phyloP scores from a whole-genome alignment of 2,888 invertebrate genomes.

The Leptarthrus brevirostris region DNA sequence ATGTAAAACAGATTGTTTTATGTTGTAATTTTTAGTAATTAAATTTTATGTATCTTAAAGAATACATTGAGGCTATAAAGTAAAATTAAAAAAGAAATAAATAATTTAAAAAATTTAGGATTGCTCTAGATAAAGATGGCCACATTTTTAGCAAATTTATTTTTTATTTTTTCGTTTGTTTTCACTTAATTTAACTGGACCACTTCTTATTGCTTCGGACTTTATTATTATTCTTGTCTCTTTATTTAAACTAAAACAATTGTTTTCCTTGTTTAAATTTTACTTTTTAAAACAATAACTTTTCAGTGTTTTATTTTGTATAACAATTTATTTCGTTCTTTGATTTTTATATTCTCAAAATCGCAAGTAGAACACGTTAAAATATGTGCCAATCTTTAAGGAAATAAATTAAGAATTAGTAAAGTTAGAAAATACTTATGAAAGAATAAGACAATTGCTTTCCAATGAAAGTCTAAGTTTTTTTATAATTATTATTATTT shows the following conservation, averaged over 20 bases:
- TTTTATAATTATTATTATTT: not conserved
- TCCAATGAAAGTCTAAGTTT: no score
- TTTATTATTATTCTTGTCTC: no score
- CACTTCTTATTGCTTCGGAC: conserved; percentile 43
- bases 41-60: not conserved
- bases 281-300: no score
- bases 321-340: not conserved
- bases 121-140: not conserved
- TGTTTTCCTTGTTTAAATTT: no score
- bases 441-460: no score
- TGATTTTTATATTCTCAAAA: not conserved
- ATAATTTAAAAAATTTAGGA: not conserved
- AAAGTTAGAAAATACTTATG: no score
- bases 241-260: no score
- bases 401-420: no score
- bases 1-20: not conserved
- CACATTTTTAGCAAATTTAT: not conserved
- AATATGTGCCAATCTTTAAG: no score
- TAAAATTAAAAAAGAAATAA: not conserved
- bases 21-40: not conserved
- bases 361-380: not conserved
- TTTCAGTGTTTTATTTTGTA: no score
- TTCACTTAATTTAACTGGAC: conserved; percentile 35
- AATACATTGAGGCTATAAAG: not conserved
- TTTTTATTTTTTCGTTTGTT: not conserved